A percentile compares a stretch with the other conserved stretches of the same genome.
These are phyloP conservation scores for Antechinus stuartii DNA, from an alignment of 2,113 vertebrate species.

Conservation along the genomic window DNA sequence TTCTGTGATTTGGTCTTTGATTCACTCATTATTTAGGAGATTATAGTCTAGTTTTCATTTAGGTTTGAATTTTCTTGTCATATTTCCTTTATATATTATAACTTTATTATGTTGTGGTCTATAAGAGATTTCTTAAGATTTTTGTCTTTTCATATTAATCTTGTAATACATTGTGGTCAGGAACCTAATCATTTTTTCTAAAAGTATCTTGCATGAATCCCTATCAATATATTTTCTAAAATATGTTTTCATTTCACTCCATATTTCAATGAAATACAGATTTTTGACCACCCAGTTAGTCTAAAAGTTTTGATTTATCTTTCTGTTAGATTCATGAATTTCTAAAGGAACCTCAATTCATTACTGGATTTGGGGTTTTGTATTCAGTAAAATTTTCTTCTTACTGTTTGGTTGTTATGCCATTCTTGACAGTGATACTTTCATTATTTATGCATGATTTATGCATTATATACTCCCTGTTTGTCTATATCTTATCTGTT, in stretches of 20 bases:
- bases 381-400: background rate
- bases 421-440: background rate
- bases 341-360: background rate
- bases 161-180: background rate
- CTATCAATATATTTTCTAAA: background rate
- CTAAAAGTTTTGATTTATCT: background rate
- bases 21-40: background rate
- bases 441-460: background rate
- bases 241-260: background rate
- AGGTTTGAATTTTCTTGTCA: background rate
- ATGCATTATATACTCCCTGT: background rate
- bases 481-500: background rate
- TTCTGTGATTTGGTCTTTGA: conserved; percentile 1
- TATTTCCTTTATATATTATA: background rate
- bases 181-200: background rate
- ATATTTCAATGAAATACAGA: background rate
- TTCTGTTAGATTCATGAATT: background rate
- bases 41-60: background rate
- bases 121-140: background rate
- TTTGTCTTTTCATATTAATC: background rate
- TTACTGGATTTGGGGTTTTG: background rate
- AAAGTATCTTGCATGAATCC: background rate
- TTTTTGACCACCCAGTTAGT: background rate
- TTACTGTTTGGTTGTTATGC: background rate
- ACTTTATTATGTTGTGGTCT: background rate